Evolutionary conservation across 1,140 invertebrate species (phyloP).

Genomic region (Conus betulinus): DNA sequence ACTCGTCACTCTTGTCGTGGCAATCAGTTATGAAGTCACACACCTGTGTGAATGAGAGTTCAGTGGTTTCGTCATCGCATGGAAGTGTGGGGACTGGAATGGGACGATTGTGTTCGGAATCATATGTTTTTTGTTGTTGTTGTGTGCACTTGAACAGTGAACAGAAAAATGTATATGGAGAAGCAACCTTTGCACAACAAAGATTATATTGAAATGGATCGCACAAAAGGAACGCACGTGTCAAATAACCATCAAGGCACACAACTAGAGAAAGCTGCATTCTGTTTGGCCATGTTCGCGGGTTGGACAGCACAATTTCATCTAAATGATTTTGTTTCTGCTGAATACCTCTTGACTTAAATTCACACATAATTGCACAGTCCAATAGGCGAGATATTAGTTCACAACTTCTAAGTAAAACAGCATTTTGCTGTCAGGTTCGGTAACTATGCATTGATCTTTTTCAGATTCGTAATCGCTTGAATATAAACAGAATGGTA

Average conservation of each 20-base stretch:
- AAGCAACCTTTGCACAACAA: neutral
- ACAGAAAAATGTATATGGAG: neutral
- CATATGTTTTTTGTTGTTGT: neutral
- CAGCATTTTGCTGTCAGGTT: too few relatives aligned
- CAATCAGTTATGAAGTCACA: conserved; percentile 8
- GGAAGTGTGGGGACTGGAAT: neutral
- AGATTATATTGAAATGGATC: neutral
- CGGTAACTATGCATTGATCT: too few relatives aligned
- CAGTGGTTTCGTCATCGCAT: neutral
- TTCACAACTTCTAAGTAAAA: too few relatives aligned
- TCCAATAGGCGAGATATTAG: too few relatives aligned
- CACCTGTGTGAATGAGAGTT: conserved; percentile 1
- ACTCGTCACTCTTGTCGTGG: neutral
- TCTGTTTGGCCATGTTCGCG: conserved; percentile 46
- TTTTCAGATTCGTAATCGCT: too few relatives aligned
- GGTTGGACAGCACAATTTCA: too few relatives aligned
- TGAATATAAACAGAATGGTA: too few relatives aligned
- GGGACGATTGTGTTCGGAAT: neutral
- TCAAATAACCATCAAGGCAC: conserved; percentile 15
- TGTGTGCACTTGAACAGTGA: too few relatives aligned
- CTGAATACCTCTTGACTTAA: too few relatives aligned
- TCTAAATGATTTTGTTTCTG: too few relatives aligned
- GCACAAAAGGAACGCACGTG: neutral
- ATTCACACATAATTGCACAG: too few relatives aligned
- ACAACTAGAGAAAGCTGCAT: conserved; percentile 52